Conservation (phyloP, 2,888 invertebrate species). For the Trypoxylon attenuatum region DNA sequence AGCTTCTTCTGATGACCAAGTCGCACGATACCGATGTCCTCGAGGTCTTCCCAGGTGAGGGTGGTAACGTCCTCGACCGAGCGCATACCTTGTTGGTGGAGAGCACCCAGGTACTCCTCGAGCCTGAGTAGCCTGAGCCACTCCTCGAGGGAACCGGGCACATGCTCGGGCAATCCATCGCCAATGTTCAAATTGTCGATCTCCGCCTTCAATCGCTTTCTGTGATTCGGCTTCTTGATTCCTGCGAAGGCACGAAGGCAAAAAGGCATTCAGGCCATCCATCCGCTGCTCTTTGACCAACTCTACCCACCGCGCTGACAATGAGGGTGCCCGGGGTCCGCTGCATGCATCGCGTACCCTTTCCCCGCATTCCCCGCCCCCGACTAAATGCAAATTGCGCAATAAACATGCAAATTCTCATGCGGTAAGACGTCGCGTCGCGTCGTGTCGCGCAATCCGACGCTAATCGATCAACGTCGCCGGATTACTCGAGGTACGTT, state of each 20-base stretch:
- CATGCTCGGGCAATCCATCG: constrained; percentile 95
- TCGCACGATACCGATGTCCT: constrained; percentile 95
- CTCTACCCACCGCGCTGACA: too few species aligned
- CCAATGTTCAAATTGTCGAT: constrained; percentile 95
- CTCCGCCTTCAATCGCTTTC: constrained; percentile 96
- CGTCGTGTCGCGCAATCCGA: neutral
- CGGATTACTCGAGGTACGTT: too few species aligned
- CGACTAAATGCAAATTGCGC: neutral
- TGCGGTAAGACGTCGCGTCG: neutral
- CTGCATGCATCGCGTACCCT: neutral
- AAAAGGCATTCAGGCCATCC: neutral
- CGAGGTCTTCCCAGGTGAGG: constrained; percentile 98
- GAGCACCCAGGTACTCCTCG: constrained; percentile 93
- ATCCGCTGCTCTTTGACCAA: neutral
- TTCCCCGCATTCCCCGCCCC: neutral
- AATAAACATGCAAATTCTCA: neutral
- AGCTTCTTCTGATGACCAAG: constrained; percentile 99
- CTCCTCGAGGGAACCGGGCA: constrained; percentile 94
- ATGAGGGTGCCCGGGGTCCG: too few species aligned
- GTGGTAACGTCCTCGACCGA: constrained; percentile 96
- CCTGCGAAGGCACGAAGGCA: constrained; percentile 52
- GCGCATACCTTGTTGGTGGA: constrained; percentile 94
- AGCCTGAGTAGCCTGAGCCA: constrained; percentile 94
- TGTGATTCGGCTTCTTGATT: constrained; percentile 97
- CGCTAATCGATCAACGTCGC: neutral